Base-by-base conservation (phyloP, 2,113 vertebrate genomes). In the Lasiurus borealis region DNA sequence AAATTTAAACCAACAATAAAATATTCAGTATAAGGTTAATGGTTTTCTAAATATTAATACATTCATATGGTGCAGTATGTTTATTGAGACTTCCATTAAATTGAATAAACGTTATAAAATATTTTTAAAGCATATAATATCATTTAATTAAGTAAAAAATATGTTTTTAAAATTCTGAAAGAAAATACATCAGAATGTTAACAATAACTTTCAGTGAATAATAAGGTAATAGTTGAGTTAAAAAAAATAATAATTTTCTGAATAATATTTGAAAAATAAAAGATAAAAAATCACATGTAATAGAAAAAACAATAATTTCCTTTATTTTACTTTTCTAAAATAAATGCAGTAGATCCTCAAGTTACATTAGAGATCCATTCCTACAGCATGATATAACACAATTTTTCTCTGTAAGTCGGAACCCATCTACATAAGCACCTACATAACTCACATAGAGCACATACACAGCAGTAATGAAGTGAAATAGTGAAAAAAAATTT, bases 251-350 rank as follows among this genome's bases (percentile, higher is more conserved):
- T 59, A 80, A 80, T 48, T 48, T 83, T 73, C 40, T 57, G 31
- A 78, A 36, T 76, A 48, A 75, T 68, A 8, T 21, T 57, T 29
- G 27, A 73, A 88, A 88, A 88, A 34, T 71, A 57, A 40, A 48
- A 81, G 27, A 82, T 48, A 82, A 82, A 88, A 66, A 81, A 44
- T 83, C 21, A 31, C 8, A 76, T 57, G 12, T 8, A 46, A 36
- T 23, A 88, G 8, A 75, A 66, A 87, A 72, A 19, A 73, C 18
- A 50, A 3, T 31, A 68, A 80, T 44, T 75, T 80, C 52, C 12
- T 48, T 85, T 52, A 44, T 68, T 88, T 85, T 64, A 59, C 10
- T 86, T 69, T 77, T 87, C 21, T 59, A 90, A 92, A 87, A 19
- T 36, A 84, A 68, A 44, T 44, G 46, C 19, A 21, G 54, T 57